Conservation (phyloP, 2,113 vertebrate species). For the Lagopus muta region DNA sequence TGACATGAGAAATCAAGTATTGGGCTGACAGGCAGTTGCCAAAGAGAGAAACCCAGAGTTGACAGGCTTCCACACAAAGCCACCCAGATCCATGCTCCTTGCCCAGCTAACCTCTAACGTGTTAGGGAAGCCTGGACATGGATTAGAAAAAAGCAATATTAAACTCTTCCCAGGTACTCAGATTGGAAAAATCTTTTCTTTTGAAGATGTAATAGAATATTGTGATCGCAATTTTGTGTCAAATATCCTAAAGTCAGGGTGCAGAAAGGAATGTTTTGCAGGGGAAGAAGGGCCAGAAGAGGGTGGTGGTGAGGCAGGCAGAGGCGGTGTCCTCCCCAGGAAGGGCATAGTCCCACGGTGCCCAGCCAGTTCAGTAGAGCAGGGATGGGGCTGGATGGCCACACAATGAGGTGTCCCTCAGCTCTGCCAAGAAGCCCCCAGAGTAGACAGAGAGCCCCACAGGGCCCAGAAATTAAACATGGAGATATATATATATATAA, state of each 20-base stretch:
- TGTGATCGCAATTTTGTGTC: background rate
- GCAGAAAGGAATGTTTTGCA: background rate
- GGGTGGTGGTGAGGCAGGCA: background rate
- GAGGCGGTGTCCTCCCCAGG: fast-evolving
- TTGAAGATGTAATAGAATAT: background rate
- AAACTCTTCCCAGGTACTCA: background rate
- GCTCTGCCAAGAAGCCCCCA: background rate
- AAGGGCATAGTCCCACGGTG: fast-evolving
- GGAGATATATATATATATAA: background rate
- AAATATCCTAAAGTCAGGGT: background rate
- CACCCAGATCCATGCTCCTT: background rate
- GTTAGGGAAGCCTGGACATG: background rate
- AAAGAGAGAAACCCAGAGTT: background rate
- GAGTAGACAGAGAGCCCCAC: fast-evolving
- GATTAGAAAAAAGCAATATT: background rate
- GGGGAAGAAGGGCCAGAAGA: background rate
- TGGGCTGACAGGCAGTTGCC: background rate
- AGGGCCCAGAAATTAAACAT: background rate
- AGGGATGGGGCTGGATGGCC: background rate
- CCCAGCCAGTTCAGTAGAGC: background rate
- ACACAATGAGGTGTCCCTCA: fast-evolving
- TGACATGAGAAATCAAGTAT: background rate
- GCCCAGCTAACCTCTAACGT: background rate
- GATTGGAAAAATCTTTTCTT: background rate
- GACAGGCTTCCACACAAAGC: background rate